These are phyloP conservation scores for Heliconius nattereri DNA, from an alignment of 1,140 invertebrate species.

Conservation along the genomic window DNA sequence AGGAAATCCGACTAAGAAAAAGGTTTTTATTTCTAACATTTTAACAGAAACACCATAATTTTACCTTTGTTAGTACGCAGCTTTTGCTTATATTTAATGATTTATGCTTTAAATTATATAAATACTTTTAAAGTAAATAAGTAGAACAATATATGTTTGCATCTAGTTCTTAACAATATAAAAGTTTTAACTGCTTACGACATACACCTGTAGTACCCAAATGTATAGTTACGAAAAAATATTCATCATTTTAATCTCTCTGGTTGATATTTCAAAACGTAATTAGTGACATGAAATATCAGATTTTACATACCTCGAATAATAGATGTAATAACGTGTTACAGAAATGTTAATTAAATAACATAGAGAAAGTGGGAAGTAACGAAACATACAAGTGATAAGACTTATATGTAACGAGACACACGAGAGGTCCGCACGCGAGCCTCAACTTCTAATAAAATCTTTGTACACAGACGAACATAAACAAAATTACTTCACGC, in stretches of 20 bases:
- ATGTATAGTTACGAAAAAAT: not conserved
- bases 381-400: slow-evolving; percentile 1
- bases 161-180: not conserved
- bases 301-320: not conserved
- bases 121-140: too few relatives aligned
- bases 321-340: not conserved
- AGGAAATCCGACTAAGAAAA: too few relatives aligned
- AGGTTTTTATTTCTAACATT: too few relatives aligned
- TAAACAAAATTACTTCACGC: too few relatives aligned
- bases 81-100: too few relatives aligned
- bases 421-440: slow-evolving; percentile 15
- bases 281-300: slow-evolving; percentile 2
- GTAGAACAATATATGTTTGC: too few relatives aligned
- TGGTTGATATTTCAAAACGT: not conserved
- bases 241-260: not conserved
- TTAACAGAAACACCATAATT: too few relatives aligned
- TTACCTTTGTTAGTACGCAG: too few relatives aligned
- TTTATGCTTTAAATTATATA: too few relatives aligned
- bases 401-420: slow-evolving; percentile 19
- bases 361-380: slow-evolving; percentile 21
- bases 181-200: not conserved
- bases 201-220: not conserved
- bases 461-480: not conserved
- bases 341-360: slow-evolving; percentile 1
- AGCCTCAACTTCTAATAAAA: not conserved